These are phyloP conservation scores for Hydrochoerus hydrochaeris DNA, from an alignment of 2,113 vertebrate genomes.

Conservation along the genomic window DNA sequence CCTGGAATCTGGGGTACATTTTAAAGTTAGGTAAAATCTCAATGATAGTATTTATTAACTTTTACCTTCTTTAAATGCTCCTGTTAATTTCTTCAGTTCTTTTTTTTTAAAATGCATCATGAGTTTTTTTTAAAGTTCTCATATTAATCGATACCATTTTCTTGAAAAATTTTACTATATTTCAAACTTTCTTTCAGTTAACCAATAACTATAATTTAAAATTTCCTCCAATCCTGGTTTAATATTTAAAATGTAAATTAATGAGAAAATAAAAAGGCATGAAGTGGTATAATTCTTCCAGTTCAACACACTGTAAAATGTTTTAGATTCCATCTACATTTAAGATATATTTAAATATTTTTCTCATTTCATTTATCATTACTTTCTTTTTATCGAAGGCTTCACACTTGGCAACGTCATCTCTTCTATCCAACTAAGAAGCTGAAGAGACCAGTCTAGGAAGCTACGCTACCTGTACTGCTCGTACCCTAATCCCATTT, in stretches of 20 bases:
- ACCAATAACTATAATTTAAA: background rate
- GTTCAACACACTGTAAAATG: background rate
- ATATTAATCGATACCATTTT: conserved; percentile 3
- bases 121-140: background rate
- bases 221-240: background rate
- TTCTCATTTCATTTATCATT: conserved; percentile 17
- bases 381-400: background rate
- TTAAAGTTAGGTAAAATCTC: conserved; percentile 46
- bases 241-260: background rate
- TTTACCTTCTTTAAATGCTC: background rate
- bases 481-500: background rate
- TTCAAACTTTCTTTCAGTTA: background rate
- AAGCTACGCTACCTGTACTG: background rate
- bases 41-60: conserved; percentile 21
- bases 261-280: background rate
- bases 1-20: background rate
- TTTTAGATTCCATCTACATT: background rate
- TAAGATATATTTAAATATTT: conserved; percentile 1
- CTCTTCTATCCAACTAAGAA: background rate
- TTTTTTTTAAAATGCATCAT: background rate
- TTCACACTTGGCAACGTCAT: background rate
- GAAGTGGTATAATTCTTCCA: background rate
- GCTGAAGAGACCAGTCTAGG: background rate
- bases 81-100: conserved; percentile 4
- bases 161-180: background rate